phyloP scores from a whole-genome alignment of 2,797 vertebrate species.

The Alauda arvensis region DNA sequence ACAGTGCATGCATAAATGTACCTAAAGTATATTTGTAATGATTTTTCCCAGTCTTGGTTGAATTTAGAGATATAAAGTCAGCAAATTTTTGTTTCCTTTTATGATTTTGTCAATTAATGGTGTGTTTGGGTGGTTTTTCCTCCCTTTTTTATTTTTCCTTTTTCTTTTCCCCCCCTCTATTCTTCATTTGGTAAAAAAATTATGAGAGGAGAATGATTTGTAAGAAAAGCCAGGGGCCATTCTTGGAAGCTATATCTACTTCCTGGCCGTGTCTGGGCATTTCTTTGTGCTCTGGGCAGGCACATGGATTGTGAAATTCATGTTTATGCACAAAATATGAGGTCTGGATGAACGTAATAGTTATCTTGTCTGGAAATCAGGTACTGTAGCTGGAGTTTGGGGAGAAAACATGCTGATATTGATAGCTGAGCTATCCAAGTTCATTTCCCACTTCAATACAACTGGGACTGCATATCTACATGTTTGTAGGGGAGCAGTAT shows the following conservation, averaged over 20 bases:
- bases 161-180: rapidly evolving
- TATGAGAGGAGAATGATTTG: background rate
- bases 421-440: background rate
- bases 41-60: background rate
- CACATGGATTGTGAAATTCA: background rate
- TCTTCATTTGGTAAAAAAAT: background rate
- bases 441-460: background rate
- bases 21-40: background rate
- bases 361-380: background rate
- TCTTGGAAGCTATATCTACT: background rate
- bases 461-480: background rate
- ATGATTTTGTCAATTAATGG: background rate
- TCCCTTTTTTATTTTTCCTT: rapidly evolving
- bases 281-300: background rate
- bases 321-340: background rate
- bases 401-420: background rate
- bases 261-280: background rate
- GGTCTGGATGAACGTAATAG: background rate
- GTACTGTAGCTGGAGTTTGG: rapidly evolving
- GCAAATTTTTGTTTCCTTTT: background rate
- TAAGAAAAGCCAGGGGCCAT: background rate
- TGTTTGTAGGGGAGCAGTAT: background rate
- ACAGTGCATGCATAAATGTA: background rate
- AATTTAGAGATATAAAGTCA: background rate
- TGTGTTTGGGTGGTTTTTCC: rapidly evolving